Base-by-base conservation (phyloP, 2,888 invertebrate genomes). In the Athripsodes cinereus region DNA sequence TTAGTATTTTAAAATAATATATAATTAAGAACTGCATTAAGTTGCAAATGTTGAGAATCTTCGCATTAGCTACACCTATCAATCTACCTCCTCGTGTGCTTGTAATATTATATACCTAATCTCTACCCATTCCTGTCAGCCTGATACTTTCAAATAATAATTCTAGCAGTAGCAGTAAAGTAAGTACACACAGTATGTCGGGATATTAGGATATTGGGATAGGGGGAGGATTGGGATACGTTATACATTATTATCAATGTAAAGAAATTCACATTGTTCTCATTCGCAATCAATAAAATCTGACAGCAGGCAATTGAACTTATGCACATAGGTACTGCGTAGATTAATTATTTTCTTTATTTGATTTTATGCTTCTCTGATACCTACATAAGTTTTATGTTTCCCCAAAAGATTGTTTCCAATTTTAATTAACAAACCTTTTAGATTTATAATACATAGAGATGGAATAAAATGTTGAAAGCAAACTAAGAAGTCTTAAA, bases 11-110 rank as follows among this genome's bases (percentile, higher is more conserved):
- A 31, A 31, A 31, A 31, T 8, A 8, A 31, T 31, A 8, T 31
- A 31, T 31, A 8, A n/a, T n/a, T n/a, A n/a, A n/a, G n/a, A n/a
- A n/a, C n/a, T n/a, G n/a, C n/a, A n/a, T n/a, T n/a, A n/a, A n/a
- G n/a, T n/a, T n/a, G 26, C 3, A 40, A 40, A 40, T 40, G 40
- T 40, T 40, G 40, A 16, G 40, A 40, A 40, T 40, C 40, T 8
- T 13, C 16, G 40, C 13, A 40, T n/a, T 40, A 40, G 40, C 19
- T 19, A 48, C 48, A 40, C 48, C 48, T 22, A 22, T 50, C 26
- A 22, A 47, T 46, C 48, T 46, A 53, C 58, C 58, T 54, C 54
- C 59, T 59, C 48, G 3, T 34, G n/a, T 40, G 40, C 16, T n/a
- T 40, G 40, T 16, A 13, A n/a, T 13, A n/a, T n/a, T 16, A 13